Percentiles rank a stretch among this genome's conserved stretches.
Conservation (phyloP, 1,140 invertebrate species). For the Planococcus citri region DNA sequence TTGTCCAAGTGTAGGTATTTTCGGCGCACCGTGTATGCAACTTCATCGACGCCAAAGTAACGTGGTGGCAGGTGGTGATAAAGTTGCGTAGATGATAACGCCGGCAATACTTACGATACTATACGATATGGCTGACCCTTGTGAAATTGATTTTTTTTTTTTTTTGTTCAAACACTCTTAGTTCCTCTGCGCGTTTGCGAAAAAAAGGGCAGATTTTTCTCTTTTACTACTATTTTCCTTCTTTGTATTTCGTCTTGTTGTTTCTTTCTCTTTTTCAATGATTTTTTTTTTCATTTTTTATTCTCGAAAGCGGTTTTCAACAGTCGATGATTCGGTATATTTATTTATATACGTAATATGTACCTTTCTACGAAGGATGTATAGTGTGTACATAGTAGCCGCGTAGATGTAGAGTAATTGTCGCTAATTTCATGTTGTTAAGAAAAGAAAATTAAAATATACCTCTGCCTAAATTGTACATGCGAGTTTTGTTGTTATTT, state of each 20-base stretch:
- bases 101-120: too few relatives aligned
- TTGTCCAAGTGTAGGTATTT: neutral
- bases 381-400: slow-evolving; percentile 13
- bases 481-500: neutral
- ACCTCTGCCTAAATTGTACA: slow-evolving; percentile 8
- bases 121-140: neutral
- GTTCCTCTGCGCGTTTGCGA: neutral
- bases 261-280: too few relatives aligned
- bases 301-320: neutral
- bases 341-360: neutral
- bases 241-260: too few relatives aligned
- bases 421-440: slow-evolving; percentile 16
- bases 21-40: neutral
- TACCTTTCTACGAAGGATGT: neutral
- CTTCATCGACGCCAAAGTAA: neutral
- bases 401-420: slow-evolving; percentile 6
- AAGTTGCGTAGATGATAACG: neutral
- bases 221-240: too few relatives aligned
- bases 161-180: too few relatives aligned
- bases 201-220: too few relatives aligned
- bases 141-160: slow-evolving; percentile 1
- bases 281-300: neutral
- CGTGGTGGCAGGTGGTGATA: neutral
- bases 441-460: slow-evolving; percentile 13
- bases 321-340: neutral